Evolutionary conservation across 1,140 invertebrate genomes (phyloP), one percentile per base, ranked within the genome.

Genomic region (Teleopsis dalmanni): DNA sequence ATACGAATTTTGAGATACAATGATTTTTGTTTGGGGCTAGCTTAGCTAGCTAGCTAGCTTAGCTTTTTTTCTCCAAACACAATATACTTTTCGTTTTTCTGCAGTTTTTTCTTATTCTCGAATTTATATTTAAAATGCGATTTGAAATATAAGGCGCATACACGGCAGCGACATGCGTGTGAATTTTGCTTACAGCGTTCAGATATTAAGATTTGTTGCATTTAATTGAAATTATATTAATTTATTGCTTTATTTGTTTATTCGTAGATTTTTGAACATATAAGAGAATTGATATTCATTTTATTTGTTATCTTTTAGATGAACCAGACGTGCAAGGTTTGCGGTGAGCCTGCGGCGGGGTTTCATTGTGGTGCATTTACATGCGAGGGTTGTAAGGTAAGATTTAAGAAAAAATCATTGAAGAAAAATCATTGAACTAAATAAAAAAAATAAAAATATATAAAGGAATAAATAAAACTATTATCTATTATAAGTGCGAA

Each of bases 341-440:
- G 88, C 72, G 82, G 83, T 33, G 87, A 91, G 67, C 84, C 85
- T 38, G 88, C 88, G 35, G 87, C 87, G 47, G 88, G 88, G 45
- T 91, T 88, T 71, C 87, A 91, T 74, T 92, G 91, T 67, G 89
- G 89, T 29, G 89, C 88, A 34, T 89, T 91, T 62, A 92, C 89
- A 11, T 92, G 89, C 73, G 89, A 92, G 74, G 89, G 89, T 46
- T 91, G 88, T 68, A 91, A 91, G 84, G 88, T 91, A 43, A 70
- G 65, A 65, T 58, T 27, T 19, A 31, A 29, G 3, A 3, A 13
- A n/a, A n/a, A n/a, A n/a, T n/a, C n/a, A n/a, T n/a, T n/a, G n/a
- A n/a, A n/a, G n/a, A n/a, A n/a, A n/a, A n/a, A n/a, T n/a, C n/a
- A n/a, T n/a, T n/a, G n/a, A n/a, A n/a, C n/a, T n/a, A n/a, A n/a